Percentiles rank a stretch among this genome's conserved stretches.
phyloP scores from a whole-genome alignment of 1,140 invertebrate species.

The Aphaenogaster floridana region DNA sequence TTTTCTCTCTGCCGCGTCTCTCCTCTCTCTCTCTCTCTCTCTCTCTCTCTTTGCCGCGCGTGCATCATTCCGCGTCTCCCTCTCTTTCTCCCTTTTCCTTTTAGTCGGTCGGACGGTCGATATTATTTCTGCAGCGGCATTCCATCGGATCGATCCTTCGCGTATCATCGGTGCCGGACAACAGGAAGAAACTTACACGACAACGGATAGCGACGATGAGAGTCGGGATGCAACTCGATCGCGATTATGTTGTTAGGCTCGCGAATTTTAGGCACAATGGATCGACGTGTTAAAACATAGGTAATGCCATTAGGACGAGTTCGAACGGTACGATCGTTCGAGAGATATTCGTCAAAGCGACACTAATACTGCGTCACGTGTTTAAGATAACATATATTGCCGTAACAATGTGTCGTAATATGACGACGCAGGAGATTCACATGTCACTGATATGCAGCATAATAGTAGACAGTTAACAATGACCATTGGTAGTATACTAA shows the following conservation, averaged over 20 bases:
- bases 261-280: background rate
- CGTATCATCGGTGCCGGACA: constrained; percentile 54
- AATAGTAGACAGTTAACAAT: background rate
- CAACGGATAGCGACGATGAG: constrained; percentile 43
- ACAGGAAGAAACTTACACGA: constrained; percentile 51
- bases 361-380: background rate
- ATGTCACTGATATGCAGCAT: background rate
- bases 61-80: constrained; percentile 18
- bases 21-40: constrained; percentile 19
- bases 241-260: constrained; percentile 38
- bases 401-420: background rate
- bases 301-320: constrained; percentile 10
- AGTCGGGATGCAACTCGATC: constrained; percentile 18
- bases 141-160: constrained; percentile 54
- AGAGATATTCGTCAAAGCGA: constrained; percentile 13
- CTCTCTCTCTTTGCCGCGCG: constrained; percentile 2
- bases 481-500: background rate
- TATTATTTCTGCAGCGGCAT: constrained; percentile 62
- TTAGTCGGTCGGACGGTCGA: background rate
- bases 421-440: background rate
- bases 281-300: constrained; percentile 15
- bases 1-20: constrained; percentile 33
- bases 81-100: constrained; percentile 16
- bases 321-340: background rate
- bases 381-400: background rate